Base-by-base conservation (phyloP, 2,888 invertebrate genomes). In the Gymnoscelis rufifasciata region DNA sequence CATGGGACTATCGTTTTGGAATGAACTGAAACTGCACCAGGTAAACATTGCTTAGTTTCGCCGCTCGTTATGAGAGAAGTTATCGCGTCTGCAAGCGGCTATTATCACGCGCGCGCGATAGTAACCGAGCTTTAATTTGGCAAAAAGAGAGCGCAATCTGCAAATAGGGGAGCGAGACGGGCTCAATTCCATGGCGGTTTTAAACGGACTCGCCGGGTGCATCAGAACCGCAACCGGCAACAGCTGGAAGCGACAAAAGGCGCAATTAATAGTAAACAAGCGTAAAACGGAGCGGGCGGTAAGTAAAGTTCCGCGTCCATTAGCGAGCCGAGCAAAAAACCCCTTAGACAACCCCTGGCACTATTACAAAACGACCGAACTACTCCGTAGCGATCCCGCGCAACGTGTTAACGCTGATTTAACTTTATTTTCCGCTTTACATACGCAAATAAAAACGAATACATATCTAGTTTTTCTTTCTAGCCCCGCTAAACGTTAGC, bases 251-350 rank as follows among this genome's bases (percentile, higher is more conserved):
- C 75, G 77, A 80, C 81, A 79, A 83, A 80, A 82, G 79, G 76
- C 75, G 78, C 79, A 83, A 83, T 81, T 81, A 83, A 81, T 81
- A 79, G 71, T 72, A 77, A 81, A 77, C 78, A 78, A 75, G 74
- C 74, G 66, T 63, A 62, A 61, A 69, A 66, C 70, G 69, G 66
- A 67, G 66, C 65, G 64, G 56, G 62, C 68, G 67, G 70, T 68
- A 72, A 77, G 77, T 74, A 74, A 73, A 74, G 72, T 71, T 70
- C 57, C 71, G 68, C 68, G 68, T 75, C 78, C 78, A 80, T 79
- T 82, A 82, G 64, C 67, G 60, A 64, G 60, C 60, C 57, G 60
- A 64, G 64, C 63, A 71, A 69, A 70, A 69, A 69, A 66, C 64
- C 60, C 65, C 62, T 62, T 57, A 63, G 74, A 74, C 62, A 70